Evolutionary conservation across 2,797 vertebrate species (phyloP).

Genomic region (Botia kubotai): DNA sequence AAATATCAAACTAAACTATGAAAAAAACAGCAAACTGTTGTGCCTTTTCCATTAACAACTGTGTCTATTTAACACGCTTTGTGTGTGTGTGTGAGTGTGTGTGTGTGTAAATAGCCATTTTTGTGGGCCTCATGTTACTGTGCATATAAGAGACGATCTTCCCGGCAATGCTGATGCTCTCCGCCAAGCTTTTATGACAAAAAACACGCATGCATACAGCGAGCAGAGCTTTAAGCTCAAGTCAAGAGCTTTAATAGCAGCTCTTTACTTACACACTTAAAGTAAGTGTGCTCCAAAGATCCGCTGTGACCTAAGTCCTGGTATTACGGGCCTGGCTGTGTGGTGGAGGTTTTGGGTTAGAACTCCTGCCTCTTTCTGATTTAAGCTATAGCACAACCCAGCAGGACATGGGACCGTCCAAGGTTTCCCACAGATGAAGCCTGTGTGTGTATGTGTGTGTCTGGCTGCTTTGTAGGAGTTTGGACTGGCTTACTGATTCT

Average conservation of each 20-base stretch:
- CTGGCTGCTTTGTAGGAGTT: conserved; percentile 57
- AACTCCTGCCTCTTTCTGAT: conserved; percentile 56
- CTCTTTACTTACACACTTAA: conserved; percentile 37
- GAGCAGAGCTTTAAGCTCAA: conserved; percentile 18
- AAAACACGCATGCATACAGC: background rate
- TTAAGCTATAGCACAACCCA: conserved; percentile 56
- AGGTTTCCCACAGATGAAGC: conserved; percentile 59
- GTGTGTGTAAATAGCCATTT: background rate
- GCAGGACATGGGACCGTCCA: conserved; percentile 58
- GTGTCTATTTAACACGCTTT: too few relatives aligned
- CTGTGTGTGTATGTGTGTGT: conserved; percentile 31
- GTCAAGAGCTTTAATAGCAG: conserved; percentile 35
- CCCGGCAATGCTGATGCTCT: conserved; percentile 24
- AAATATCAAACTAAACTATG: too few relatives aligned
- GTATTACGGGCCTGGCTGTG: conserved; percentile 52
- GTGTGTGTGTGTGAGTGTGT: background rate
- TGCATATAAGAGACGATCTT: conserved; percentile 15
- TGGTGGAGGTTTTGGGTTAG: conserved; percentile 53
- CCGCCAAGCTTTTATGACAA: background rate
- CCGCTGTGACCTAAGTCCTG: conserved; percentile 59
- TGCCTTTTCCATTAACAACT: too few relatives aligned
- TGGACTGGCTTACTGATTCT: conserved; percentile 49
- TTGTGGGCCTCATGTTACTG: background rate
- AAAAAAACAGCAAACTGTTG: too few relatives aligned
- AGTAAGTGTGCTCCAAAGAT: conserved; percentile 16